These are phyloP conservation scores for Pionites leucogaster DNA, from an alignment of 2,113 vertebrate species.

Conservation along the genomic window DNA sequence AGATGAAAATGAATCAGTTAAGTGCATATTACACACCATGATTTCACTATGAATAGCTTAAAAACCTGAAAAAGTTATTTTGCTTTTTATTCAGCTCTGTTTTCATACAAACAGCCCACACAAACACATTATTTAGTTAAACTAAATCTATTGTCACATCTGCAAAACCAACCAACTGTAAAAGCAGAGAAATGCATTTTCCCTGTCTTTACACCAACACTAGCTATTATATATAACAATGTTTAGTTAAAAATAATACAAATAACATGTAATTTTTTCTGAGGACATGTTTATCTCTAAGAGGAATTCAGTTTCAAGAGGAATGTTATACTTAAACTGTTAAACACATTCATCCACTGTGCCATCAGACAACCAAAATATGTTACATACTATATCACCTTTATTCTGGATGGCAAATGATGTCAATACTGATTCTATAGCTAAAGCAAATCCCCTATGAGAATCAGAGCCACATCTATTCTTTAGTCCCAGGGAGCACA, in stretches of 20 bases:
- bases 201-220: neutral
- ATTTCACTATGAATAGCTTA: neutral
- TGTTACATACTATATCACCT: neutral
- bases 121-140: neutral
- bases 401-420: neutral
- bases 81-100: neutral
- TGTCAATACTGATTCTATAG: neutral
- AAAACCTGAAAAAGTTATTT: neutral
- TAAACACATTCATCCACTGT: neutral
- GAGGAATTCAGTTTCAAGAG: neutral
- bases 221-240: neutral
- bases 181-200: neutral
- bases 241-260: slow-evolving; percentile 4
- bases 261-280: neutral
- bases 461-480: neutral
- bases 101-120: neutral
- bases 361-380: neutral
- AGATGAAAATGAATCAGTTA: neutral
- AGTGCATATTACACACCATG: neutral
- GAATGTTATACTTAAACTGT: neutral
- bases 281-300: neutral
- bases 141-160: neutral
- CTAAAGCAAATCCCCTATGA: neutral
- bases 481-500: neutral
- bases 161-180: neutral